Evolutionary conservation across 1,140 invertebrate species (phyloP).

Genomic region (Telenomus remus): DNA sequence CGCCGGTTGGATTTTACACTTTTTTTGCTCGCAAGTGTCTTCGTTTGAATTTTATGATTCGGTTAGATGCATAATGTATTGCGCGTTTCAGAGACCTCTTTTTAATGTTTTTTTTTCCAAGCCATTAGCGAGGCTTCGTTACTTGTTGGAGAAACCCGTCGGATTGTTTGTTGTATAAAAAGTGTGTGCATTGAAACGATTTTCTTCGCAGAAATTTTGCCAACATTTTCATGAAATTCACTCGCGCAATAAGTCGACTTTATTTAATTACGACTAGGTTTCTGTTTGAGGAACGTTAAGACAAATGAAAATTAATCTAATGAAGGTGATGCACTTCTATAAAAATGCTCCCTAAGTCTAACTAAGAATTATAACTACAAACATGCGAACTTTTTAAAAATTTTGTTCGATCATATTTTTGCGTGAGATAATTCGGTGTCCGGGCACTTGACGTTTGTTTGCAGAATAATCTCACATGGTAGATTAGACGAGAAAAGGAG

Average conservation of each 20-base stretch:
- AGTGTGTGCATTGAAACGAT: not conserved
- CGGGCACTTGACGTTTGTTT: constrained; percentile 8
- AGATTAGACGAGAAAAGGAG: constrained; percentile 40
- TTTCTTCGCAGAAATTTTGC: constrained; percentile 8
- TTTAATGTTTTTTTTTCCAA: constrained; percentile 33
- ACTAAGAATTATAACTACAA: too few species aligned
- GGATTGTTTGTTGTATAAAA: constrained; percentile 25
- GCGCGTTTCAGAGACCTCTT: constrained; percentile 7
- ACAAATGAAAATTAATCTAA: too few species aligned
- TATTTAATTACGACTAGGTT: too few species aligned
- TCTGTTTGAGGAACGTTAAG: too few species aligned
- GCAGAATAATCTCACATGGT: constrained; percentile 7
- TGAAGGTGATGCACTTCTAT: too few species aligned
- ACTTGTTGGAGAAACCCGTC: constrained; percentile 21
- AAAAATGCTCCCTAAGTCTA: too few species aligned
- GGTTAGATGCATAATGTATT: constrained; percentile 38
- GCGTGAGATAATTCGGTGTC: too few species aligned
- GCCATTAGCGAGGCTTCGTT: constrained; percentile 30
- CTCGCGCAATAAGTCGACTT: too few species aligned
- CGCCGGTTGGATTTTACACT: constrained; percentile 5
- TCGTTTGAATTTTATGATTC: constrained; percentile 33
- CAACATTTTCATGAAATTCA: too few species aligned
- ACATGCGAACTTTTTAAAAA: too few species aligned
- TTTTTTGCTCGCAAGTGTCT: constrained; percentile 31
- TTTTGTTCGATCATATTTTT: too few species aligned